phyloP scores from a whole-genome alignment of 2,888 invertebrate species.

The Acleris emargana region DNA sequence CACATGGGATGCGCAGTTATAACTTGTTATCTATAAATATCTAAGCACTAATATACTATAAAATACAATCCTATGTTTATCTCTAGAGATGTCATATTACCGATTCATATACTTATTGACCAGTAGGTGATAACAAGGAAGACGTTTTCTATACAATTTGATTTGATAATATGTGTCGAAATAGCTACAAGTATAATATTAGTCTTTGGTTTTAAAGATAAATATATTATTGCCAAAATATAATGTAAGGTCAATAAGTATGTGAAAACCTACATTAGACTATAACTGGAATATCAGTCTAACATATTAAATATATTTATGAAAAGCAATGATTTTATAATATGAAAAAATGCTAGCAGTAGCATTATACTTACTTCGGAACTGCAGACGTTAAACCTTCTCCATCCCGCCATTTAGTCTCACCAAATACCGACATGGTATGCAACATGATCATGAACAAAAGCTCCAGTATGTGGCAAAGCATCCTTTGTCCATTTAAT shows the following conservation, averaged over 20 bases:
- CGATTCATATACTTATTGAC: slow-evolving; percentile 58
- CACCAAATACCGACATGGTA: slow-evolving; percentile 2
- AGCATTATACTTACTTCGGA: slow-evolving; percentile 56
- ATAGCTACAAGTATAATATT: slow-evolving; percentile 55
- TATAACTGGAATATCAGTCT: slow-evolving; percentile 70
- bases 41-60: slow-evolving; percentile 69
- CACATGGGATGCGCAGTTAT: slow-evolving; percentile 78
- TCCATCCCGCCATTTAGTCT: slow-evolving; percentile 25
- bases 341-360: slow-evolving; percentile 46
- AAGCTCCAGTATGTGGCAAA: neutral
- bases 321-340: slow-evolving; percentile 45
- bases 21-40: slow-evolving; percentile 72
- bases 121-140: slow-evolving; percentile 57
- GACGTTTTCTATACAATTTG: slow-evolving; percentile 59
- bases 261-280: slow-evolving; percentile 65
- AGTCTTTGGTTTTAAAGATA: slow-evolving; percentile 77
- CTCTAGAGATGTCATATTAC: slow-evolving; percentile 50
- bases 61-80: slow-evolving; percentile 69
- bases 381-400: slow-evolving; percentile 19
- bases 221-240: slow-evolving; percentile 61
- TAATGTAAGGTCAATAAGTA: slow-evolving; percentile 64
- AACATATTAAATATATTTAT: slow-evolving; percentile 47
- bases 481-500: neutral
- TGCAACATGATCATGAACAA: neutral
- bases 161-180: slow-evolving; percentile 58